phyloP scores from a whole-genome alignment of 2,113 vertebrate species.

The Sakesphorus luctuosus region DNA sequence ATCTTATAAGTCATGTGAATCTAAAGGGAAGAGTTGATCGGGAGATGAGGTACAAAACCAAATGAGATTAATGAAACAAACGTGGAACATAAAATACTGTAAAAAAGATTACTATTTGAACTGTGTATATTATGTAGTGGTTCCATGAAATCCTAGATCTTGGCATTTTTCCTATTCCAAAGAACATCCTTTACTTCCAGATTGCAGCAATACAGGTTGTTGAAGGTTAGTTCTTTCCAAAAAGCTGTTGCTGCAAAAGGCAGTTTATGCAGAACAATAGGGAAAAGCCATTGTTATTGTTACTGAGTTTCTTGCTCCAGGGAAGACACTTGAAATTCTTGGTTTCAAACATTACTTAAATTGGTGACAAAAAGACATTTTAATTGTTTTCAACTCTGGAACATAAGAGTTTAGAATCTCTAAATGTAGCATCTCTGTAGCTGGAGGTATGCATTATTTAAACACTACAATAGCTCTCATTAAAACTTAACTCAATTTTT shows the following conservation, averaged over 20 bases:
- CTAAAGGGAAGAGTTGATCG: neutral
- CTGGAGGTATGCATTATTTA: slow-evolving; percentile 41
- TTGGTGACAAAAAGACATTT: slow-evolving; percentile 15
- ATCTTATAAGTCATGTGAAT: neutral
- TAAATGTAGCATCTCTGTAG: neutral
- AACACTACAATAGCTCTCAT: slow-evolving; percentile 5
- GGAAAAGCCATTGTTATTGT: neutral
- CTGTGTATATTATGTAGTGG: rapidly evolving
- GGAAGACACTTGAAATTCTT: slow-evolving; percentile 9
- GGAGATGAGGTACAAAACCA: neutral
- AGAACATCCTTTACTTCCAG: neutral
- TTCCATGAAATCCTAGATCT: neutral
- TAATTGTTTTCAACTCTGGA: neutral
- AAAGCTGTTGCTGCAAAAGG: neutral
- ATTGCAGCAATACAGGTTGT: neutral
- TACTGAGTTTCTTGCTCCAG: slow-evolving; percentile 24
- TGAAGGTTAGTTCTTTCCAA: neutral
- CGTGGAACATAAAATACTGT: neutral
- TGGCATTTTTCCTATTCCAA: neutral
- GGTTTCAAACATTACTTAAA: slow-evolving; percentile 40
- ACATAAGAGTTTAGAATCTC: neutral
- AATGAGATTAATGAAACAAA: neutral
- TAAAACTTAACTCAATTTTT: slow-evolving; percentile 34
- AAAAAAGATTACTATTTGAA: neutral
- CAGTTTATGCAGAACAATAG: neutral